phyloP scores from a whole-genome alignment of 2,888 invertebrate genomes.

The Mycalesis mineus region DNA sequence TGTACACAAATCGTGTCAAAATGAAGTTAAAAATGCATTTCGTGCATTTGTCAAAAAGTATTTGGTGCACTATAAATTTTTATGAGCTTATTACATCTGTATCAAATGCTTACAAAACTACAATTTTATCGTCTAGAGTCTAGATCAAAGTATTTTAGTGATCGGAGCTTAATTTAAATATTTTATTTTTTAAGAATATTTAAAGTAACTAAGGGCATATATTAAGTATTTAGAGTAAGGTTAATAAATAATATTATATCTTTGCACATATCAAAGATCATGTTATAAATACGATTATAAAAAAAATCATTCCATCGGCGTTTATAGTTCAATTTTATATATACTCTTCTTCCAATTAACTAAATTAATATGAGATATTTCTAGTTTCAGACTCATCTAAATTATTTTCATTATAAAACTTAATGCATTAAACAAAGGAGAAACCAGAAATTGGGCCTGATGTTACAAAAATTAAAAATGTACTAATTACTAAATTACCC shows the following conservation, averaged over 20 bases:
- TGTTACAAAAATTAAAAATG: too few species aligned
- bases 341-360: neutral
- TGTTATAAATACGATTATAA: constrained; percentile 1
- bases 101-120: constrained; percentile 13
- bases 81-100: too few species aligned
- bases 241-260: constrained; percentile 15
- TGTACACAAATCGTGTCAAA: too few species aligned
- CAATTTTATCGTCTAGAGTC: constrained; percentile 22
- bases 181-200: constrained; percentile 28
- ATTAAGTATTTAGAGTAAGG: constrained; percentile 26
- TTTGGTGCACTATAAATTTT: too few species aligned
- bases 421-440: too few species aligned
- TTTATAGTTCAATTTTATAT: neutral
- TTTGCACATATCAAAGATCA: constrained; percentile 27
- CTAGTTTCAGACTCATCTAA: neutral
- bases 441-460: too few species aligned
- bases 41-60: too few species aligned
- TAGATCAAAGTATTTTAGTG: constrained; percentile 31
- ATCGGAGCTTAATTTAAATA: constrained; percentile 34
- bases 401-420: neutral
- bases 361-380: neutral
- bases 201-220: constrained; percentile 30
- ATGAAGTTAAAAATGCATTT: too few species aligned
- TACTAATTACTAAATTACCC: too few species aligned
- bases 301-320: constrained; percentile 2